Evolutionary conservation across 2,113 vertebrate species (phyloP).

Genomic region (Aplodontia rufa): DNA sequence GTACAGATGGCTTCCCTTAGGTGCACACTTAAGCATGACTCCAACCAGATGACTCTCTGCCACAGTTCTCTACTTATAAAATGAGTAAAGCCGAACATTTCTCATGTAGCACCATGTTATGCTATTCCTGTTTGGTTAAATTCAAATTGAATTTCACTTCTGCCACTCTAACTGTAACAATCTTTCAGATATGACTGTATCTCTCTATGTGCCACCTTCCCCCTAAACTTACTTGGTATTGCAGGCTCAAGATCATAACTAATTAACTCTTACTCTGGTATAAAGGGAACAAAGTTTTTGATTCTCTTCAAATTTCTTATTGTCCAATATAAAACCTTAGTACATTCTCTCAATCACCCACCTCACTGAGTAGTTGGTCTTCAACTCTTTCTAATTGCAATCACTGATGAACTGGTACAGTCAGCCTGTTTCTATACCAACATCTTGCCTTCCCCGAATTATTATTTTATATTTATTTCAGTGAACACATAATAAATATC

Average conservation of each 20-base stretch:
- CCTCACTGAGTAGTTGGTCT: too few relatives aligned
- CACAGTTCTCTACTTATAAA: background rate
- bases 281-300: background rate
- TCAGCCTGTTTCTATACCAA: too few relatives aligned
- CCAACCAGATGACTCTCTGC: background rate
- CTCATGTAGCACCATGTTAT: background rate
- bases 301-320: too few relatives aligned
- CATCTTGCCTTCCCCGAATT: background rate
- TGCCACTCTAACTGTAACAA: background rate
- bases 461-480: slow-evolving; percentile 29
- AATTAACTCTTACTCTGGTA: background rate
- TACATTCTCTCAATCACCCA: too few relatives aligned
- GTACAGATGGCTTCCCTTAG: background rate
- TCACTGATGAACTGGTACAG: too few relatives aligned
- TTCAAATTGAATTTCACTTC: background rate
- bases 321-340: too few relatives aligned
- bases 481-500: background rate
- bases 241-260: background rate
- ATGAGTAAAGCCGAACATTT: background rate
- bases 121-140: background rate
- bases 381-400: too few relatives aligned
- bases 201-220: background rate
- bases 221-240: background rate
- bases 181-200: background rate
- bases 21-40: background rate